phyloP scores from a whole-genome alignment of 1,140 invertebrate genomes.

The Aricia agestis region DNA sequence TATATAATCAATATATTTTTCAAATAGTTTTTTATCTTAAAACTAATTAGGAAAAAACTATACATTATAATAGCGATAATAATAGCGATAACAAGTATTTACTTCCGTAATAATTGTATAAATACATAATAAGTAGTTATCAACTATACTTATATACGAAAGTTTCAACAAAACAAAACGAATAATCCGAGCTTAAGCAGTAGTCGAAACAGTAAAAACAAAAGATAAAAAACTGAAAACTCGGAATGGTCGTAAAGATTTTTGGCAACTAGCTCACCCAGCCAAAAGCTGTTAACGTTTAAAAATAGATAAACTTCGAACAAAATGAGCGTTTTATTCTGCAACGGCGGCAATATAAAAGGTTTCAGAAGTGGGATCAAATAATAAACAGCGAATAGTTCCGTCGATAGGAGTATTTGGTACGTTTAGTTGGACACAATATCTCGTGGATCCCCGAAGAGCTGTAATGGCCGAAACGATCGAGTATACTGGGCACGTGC shows the following conservation, averaged over 20 bases:
- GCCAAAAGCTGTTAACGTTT: conserved; percentile 2
- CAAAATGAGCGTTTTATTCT: neutral
- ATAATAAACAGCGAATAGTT: neutral
- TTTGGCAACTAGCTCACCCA: neutral
- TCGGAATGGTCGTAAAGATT: conserved; percentile 2
- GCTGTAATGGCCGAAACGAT: neutral
- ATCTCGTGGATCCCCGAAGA: neutral
- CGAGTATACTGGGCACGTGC: conserved; percentile 21
- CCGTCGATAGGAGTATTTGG: neutral
- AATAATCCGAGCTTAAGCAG: neutral
- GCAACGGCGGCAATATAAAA: neutral
- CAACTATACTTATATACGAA: neutral
- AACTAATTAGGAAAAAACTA: neutral
- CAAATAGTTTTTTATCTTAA: neutral
- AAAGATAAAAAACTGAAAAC: neutral
- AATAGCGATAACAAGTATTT: neutral
- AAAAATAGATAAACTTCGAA: neutral
- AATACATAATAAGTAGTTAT: neutral
- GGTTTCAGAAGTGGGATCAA: neutral
- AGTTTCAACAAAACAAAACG: neutral
- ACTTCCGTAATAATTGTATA: neutral
- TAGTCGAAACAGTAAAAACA: neutral
- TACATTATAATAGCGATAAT: neutral
- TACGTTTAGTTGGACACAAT: conserved; percentile 4
- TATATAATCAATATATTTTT: no score